These are phyloP conservation scores for Gnatocerus cornutus DNA, from an alignment of 2,888 invertebrate genomes.

Conservation along the genomic window DNA sequence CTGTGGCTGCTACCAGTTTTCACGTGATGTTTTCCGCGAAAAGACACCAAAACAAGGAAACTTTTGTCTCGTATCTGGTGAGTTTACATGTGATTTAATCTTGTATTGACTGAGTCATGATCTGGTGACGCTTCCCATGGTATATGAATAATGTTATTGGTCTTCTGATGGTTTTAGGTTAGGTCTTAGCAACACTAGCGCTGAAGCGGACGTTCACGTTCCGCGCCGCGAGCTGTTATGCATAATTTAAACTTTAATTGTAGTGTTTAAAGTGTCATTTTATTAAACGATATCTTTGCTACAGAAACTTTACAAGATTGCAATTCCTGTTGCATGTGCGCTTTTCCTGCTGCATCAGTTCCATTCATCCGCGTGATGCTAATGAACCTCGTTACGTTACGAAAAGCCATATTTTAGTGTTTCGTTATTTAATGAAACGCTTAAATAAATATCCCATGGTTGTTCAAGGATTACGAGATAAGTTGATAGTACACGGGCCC, in stretches of 20 bases:
- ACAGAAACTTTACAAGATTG: too few relatives aligned
- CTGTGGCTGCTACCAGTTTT: constrained; percentile 39
- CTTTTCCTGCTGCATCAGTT: neutral
- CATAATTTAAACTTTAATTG: constrained; percentile 33
- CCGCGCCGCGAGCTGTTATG: constrained; percentile 31
- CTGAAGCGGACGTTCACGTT: constrained; percentile 36
- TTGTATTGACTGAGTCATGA: constrained; percentile 17
- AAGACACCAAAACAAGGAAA: constrained; percentile 48
- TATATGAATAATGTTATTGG: neutral
- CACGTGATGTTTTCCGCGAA: constrained; percentile 48
- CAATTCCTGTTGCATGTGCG: too few relatives aligned
- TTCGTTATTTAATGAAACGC: constrained; percentile 6
- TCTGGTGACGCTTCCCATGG: neutral
- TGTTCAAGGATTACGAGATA: constrained; percentile 24
- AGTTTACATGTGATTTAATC: constrained; percentile 13
- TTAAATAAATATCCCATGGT: constrained; percentile 19
- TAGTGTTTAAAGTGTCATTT: constrained; percentile 11
- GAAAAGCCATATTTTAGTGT: neutral
- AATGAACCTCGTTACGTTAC: neutral
- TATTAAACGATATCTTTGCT: neutral
- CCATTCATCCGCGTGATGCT: neutral
- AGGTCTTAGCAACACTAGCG: constrained; percentile 7
- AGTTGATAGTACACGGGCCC: constrained; percentile 20
- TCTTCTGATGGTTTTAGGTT: constrained; percentile 27
- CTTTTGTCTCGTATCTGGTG: constrained; percentile 49